Conservation (phyloP, 1,140 invertebrate genomes). For the Cyclargus thomasi region DNA sequence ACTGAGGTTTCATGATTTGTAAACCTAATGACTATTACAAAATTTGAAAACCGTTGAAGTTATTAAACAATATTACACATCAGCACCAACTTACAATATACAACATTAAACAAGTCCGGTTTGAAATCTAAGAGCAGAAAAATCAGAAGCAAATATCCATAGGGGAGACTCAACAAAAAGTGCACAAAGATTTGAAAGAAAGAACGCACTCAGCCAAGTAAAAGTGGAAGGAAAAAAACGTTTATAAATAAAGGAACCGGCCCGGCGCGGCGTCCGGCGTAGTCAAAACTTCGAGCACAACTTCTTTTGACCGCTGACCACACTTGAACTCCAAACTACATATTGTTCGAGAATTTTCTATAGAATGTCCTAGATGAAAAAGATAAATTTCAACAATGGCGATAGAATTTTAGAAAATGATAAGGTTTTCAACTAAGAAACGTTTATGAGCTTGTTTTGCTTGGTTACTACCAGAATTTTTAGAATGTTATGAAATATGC, state of each 20-base stretch:
- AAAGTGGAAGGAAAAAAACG: constrained; percentile 55
- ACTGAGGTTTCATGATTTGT: no score
- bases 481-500: no score
- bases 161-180: constrained; percentile 55
- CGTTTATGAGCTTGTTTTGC: no score
- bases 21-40: no score
- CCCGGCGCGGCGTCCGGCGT: constrained; percentile 47
- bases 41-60: no score
- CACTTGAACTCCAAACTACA: constrained; percentile 34
- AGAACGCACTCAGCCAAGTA: constrained; percentile 55
- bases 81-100: not conserved
- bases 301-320: constrained; percentile 57
- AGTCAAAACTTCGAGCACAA: constrained; percentile 49
- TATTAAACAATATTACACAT: no score
- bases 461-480: no score
- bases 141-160: constrained; percentile 57
- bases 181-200: constrained; percentile 57
- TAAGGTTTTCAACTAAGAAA: no score
- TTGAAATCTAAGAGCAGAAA: not conserved
- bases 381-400: not conserved
- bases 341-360: constrained; percentile 23
- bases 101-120: not conserved
- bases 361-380: constrained; percentile 12
- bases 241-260: constrained; percentile 52
- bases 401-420: no score